Conservation (phyloP, 1,140 invertebrate species). For the Bombus consobrinus region DNA sequence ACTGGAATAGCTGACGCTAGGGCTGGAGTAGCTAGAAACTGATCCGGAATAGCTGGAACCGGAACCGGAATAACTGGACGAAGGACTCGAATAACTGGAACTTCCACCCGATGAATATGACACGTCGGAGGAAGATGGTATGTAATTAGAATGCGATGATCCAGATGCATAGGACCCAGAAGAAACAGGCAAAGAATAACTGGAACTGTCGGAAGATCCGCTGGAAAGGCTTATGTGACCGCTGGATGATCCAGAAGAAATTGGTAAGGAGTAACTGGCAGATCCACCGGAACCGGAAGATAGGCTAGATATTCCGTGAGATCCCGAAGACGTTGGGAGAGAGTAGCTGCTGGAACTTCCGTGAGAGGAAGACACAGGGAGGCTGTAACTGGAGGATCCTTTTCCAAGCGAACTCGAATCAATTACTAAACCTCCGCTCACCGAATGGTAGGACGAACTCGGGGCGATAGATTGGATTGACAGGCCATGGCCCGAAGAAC, state of each 20-base stretch:
- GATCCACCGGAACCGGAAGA: constrained; percentile 36
- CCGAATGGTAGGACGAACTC: constrained; percentile 63
- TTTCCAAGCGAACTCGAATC: constrained; percentile 58
- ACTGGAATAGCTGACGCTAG: constrained; percentile 33
- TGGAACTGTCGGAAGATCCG: constrained; percentile 68
- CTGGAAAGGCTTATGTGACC: constrained; percentile 65
- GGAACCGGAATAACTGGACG: constrained; percentile 47
- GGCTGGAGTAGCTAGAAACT: constrained; percentile 52
- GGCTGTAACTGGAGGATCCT: constrained; percentile 47
- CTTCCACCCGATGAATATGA: constrained; percentile 62
- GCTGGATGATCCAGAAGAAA: constrained; percentile 52
- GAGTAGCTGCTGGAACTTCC: constrained; percentile 38
- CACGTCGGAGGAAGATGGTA: constrained; percentile 66
- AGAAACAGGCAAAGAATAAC: constrained; percentile 72
- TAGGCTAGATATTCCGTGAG: constrained; percentile 55
- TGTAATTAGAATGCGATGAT: constrained; percentile 65
- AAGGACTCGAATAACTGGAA: constrained; percentile 57
- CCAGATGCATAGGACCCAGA: constrained; percentile 49
- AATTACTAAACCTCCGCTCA: constrained; percentile 70
- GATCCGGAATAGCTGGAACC: constrained; percentile 57
- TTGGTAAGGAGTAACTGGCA: constrained; percentile 33
- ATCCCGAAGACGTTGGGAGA: constrained; percentile 41
- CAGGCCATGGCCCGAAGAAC: constrained; percentile 54
- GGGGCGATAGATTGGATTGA: constrained; percentile 49
- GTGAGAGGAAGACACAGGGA: constrained; percentile 64